Evolutionary conservation across 2,888 invertebrate species (phyloP), one percentile per base, ranked within the genome.

Genomic region (Acleris emargana): DNA sequence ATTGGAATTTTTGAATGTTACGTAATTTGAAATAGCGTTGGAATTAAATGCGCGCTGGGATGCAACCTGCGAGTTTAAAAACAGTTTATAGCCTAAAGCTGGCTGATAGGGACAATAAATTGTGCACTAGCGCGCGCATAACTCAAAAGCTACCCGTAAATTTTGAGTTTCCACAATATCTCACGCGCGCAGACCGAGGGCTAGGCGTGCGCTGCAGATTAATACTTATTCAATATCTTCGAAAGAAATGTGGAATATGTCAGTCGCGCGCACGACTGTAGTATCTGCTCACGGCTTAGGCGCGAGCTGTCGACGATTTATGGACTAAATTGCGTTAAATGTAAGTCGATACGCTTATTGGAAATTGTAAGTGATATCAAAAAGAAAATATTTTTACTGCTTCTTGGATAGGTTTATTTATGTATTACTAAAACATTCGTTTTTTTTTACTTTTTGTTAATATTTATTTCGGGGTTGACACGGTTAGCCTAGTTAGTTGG

Each of bases 21-120:
- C 58, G 69, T 73, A 74, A 74, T 69, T 50, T 64, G 69, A 73
- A 74, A 57, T 64, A 67, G 62, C 55, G 52, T 20, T 52, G 9
- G 17, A 45, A 28, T 63, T 17, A 22, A 58, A 54, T 28, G 38
- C 45, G 58, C 22, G 28, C 17, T 32, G 28, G 11, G 52, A 43
- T 43, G 25, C 18, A 74, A 75, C 73, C 78, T 77, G 78, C 82
- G 81, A 4, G 32, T 32, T 9, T 80, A 79, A 75, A 83, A 81
- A 79, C 79, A 82, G 78, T 86, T 84, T 81, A 82, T 76, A 74
- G 77, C 78, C 75, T 71, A 71, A 72, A 76, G 74, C 73, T 64
- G 64, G 45, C 68, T 76, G 82, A 81, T 84, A 82, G 73, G 71
- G 74, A 76, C 81, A 76, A 87, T 88, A 89, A 88, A 89, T 89